Base-by-base conservation (phyloP, 2,888 invertebrate species). In the Mythimna impura region DNA sequence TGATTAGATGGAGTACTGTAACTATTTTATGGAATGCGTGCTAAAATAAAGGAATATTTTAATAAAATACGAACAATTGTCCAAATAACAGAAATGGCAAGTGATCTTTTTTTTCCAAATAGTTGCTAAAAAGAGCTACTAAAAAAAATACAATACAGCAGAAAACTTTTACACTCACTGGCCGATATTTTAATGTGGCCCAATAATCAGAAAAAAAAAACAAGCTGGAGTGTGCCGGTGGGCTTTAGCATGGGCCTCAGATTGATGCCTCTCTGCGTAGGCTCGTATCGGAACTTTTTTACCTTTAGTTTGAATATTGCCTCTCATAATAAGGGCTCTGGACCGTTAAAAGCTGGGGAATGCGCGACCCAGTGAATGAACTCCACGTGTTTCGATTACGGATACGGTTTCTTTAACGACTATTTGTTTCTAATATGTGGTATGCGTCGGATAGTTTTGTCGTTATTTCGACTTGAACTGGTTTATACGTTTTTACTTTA, bases 201-300 rank as follows among this genome's bases (percentile, higher is more conserved):
- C 95, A 95, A 95, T 95, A 96, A 95, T 94, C 93, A 91, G 92
- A 93, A 94, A 93, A 93, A 94, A 94, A 95, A 94, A 93, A 69
- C 69, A 40, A 86, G 81, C 81, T 86, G 87, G 86, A 91, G 91
- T 92, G 91, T 90, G 93, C 92, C 93, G 94, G 94, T 94, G 94
- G 94, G 94, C 95, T 96, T 95, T 93, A 94, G 94, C 95, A 93
- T 91, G 91, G 91, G 89, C 87, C 85, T 87, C 91, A 93, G 95
- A 95, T 96, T 95, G 95, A 95, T 94, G 94, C 93, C 87, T 89
- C 89, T 87, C 87, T 87, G 88, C 86, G 84, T 84, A 87, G 86
- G 82, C 89, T 91, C 90, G 92, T 93, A 93, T 92, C 93, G 90
- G 86, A 69, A 69, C 84, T 90, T 93, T 92, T 92, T 92, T 90